These are phyloP conservation scores for Lampris megalopsis DNA, from an alignment of 2,113 vertebrate genomes.

Conservation along the genomic window DNA sequence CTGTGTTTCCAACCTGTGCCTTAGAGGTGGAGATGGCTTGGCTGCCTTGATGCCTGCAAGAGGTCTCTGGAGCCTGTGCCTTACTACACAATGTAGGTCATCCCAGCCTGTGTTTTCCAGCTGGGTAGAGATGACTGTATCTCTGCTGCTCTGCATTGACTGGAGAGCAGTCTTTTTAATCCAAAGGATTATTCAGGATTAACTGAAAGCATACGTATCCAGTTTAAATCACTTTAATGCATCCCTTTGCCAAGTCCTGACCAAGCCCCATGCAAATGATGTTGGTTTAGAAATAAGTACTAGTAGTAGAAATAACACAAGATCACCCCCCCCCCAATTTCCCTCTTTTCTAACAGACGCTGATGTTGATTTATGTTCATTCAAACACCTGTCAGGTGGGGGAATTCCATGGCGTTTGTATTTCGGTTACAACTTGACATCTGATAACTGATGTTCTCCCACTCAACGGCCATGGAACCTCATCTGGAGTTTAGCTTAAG, in stretches of 20 bases:
- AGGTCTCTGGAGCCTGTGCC: constrained; percentile 63
- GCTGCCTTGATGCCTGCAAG: constrained; percentile 41
- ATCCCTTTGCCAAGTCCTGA: background rate
- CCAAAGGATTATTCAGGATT: constrained; percentile 68
- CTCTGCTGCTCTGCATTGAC: constrained; percentile 44
- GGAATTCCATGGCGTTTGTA: constrained; percentile 58
- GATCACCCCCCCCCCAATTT: no score
- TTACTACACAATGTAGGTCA: constrained; percentile 78
- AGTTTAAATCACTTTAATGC: constrained; percentile 47
- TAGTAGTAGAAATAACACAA: no score
- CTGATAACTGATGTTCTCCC: constrained; percentile 46
- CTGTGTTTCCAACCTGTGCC: constrained; percentile 60
- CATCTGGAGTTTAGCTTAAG: constrained; percentile 27
- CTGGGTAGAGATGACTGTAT: constrained; percentile 57
- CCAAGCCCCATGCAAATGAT: background rate
- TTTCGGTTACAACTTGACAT: constrained; percentile 61
- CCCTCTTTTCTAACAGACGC: constrained; percentile 1
- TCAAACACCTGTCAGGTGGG: constrained; percentile 48
- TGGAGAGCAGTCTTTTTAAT: constrained; percentile 48
- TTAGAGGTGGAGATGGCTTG: constrained; percentile 38
- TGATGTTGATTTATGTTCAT: constrained; percentile 43
- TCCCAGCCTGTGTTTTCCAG: constrained; percentile 71
- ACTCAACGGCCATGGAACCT: constrained; percentile 28
- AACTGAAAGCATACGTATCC: constrained; percentile 51
- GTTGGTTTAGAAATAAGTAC: constrained; percentile 20